Evolutionary conservation across 2,888 invertebrate species (phyloP), one percentile per base, ranked within the genome.

Genomic region (Parnassius apollo): DNA sequence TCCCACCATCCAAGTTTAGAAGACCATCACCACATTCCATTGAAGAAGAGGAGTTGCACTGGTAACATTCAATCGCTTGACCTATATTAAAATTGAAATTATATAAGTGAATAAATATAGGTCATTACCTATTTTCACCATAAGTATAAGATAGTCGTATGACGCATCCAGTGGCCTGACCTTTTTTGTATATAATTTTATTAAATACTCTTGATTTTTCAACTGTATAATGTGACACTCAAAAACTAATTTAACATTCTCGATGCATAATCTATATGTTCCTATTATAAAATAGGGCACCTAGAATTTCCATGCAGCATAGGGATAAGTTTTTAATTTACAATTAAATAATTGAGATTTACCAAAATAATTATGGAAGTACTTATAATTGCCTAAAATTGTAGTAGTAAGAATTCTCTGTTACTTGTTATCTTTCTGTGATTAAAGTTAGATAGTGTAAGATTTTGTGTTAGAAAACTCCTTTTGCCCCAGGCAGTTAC

Each of bases 1-100:
- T 82, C 51, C 91, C 92, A 67, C 91, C 91, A 57, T 93, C 93
- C 67, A 93, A 83, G 61, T 92, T 92, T 77, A 95, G 93, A 74
- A 95, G 92, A 54, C 94, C 93, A 83, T 95, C 94, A 69, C 94
- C 93, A 85, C 95, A 95, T 80, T 95, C 94, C 81, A 94, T 92
- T 44, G 93, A 92, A 62, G 94, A 83, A 10, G 94, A 93, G 9
- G 96, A 94, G 74, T 95, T 93, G 88, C 97, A 97, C 78, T 96
- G 96, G 86, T 94, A 97, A 88, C 97, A 97, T 55, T 93, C 92
- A 80, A 95, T 86, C 64, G 92, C 83, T 71, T 74, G 64, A 76
- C 86, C 93, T 93, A 77, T 57, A 68, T 75, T 64, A 51, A 67
- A 68, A 35, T 35, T 4, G 35, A 35, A 35, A 0, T 35, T 35